Conservation (phyloP, 2,113 vertebrate genomes). For the Plectropomus leopardus region DNA sequence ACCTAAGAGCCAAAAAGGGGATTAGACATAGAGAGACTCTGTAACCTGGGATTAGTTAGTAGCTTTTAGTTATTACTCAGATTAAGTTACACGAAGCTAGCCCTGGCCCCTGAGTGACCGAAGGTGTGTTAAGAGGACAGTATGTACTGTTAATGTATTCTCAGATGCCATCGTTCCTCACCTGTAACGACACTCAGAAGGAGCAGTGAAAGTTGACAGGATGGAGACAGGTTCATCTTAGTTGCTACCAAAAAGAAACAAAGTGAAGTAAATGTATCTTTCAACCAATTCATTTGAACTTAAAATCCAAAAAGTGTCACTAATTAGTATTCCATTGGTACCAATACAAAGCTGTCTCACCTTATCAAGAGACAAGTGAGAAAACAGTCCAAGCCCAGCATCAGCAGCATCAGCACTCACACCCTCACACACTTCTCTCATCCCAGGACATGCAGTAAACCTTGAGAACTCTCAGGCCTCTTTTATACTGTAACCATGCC, state of each 20-base stretch:
- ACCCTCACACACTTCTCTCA: constrained; percentile 43
- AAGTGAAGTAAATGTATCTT: no score
- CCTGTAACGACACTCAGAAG: constrained; percentile 64
- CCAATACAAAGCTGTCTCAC: constrained; percentile 50
- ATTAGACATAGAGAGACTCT: not conserved
- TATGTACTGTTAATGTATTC: not conserved
- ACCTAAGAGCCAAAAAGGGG: constrained; percentile 48
- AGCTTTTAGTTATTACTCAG: not conserved
- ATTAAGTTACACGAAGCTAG: not conserved
- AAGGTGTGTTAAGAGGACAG: not conserved
- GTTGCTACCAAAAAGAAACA: constrained; percentile 15
- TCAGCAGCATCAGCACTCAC: constrained; percentile 31
- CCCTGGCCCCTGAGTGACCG: not conserved
- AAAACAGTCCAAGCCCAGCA: constrained; percentile 30
- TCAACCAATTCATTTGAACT: no score
- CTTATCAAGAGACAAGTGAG: constrained; percentile 39
- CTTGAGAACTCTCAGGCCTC: constrained; percentile 40
- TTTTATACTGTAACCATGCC: constrained; percentile 79
- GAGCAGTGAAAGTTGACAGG: constrained; percentile 52
- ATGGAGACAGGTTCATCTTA: constrained; percentile 58
- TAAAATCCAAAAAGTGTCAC: no score
- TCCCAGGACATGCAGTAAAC: constrained; percentile 15
- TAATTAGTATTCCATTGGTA: no score
- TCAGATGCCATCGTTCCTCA: constrained; percentile 34
- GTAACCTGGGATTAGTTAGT: not conserved